Conservation (phyloP, 1,140 invertebrate species). For the Lutraria rhynchaena region DNA sequence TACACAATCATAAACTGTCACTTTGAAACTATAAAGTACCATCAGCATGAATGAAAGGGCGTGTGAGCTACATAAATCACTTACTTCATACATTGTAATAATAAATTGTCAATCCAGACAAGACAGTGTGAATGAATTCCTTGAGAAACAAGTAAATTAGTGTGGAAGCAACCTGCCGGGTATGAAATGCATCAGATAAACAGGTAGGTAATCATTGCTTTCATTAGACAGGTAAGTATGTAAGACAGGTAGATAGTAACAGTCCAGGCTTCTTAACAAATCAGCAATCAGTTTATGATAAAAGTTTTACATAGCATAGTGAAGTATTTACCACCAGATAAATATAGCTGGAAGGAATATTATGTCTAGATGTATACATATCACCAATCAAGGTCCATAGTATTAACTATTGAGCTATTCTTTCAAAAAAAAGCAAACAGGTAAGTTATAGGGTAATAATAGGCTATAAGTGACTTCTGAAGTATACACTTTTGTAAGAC, state of each 20-base stretch:
- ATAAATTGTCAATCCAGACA: not conserved
- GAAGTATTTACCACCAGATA: conserved; percentile 48
- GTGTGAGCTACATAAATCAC: no score
- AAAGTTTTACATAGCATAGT: conserved; percentile 44
- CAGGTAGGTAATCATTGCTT: conserved; percentile 35
- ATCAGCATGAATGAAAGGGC: no score
- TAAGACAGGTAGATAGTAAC: conserved; percentile 32
- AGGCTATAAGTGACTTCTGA: no score
- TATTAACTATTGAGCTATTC: no score
- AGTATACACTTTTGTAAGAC: no score
- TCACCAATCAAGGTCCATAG: no score
- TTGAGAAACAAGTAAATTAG: conserved; percentile 11
- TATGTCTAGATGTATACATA: conserved; percentile 5
- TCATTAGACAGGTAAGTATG: conserved; percentile 40
- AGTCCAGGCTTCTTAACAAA: conserved; percentile 11
- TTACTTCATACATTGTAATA: no score
- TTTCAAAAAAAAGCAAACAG: no score
- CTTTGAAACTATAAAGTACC: no score
- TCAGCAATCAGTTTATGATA: conserved; percentile 57
- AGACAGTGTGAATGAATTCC: conserved; percentile 22
- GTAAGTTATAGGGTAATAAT: no score
- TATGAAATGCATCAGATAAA: conserved; percentile 25
- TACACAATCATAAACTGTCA: no score
- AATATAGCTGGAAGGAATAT: conserved; percentile 35
- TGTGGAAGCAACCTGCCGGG: conserved; percentile 4